phyloP scores from a whole-genome alignment of 2,113 vertebrate species.

The Tragelaphus scriptus region DNA sequence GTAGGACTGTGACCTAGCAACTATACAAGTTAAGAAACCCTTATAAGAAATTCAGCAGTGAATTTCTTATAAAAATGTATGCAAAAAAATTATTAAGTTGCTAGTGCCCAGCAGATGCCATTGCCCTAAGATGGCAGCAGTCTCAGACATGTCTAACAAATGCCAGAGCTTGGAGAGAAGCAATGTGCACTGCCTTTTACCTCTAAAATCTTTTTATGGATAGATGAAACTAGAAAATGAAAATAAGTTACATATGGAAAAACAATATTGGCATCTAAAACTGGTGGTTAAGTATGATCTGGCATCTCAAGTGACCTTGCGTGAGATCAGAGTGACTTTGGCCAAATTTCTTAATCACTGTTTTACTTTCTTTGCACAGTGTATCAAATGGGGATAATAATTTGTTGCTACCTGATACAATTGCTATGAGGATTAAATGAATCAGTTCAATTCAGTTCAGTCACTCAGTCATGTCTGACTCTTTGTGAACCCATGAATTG shows the following conservation, averaged over 20 bases:
- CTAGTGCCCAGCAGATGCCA: neutral
- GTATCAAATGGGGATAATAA: neutral
- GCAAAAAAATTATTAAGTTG: neutral
- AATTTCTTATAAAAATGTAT: neutral
- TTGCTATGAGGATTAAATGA: neutral
- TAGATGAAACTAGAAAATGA: neutral
- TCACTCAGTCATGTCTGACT: too few relatives aligned
- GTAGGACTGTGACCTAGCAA: neutral
- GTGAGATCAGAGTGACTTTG: neutral
- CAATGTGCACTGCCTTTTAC: neutral
- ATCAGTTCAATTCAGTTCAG: neutral
- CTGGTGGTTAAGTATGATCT: neutral
- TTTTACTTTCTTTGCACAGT: neutral
- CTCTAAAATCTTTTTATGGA: neutral
- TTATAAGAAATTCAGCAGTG: neutral
- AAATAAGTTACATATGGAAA: neutral
- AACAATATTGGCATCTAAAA: constrained; percentile 3
- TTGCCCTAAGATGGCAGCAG: neutral
- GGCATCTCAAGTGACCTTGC: neutral
- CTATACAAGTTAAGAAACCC: neutral
- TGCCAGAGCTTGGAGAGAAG: neutral
- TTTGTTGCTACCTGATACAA: neutral
- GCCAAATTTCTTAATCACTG: neutral
- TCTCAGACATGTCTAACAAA: neutral
- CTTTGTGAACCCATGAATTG: accelerated